Base-by-base conservation (phyloP, 2,888 invertebrate species). In the Hirtodrosophila trivittata region DNA sequence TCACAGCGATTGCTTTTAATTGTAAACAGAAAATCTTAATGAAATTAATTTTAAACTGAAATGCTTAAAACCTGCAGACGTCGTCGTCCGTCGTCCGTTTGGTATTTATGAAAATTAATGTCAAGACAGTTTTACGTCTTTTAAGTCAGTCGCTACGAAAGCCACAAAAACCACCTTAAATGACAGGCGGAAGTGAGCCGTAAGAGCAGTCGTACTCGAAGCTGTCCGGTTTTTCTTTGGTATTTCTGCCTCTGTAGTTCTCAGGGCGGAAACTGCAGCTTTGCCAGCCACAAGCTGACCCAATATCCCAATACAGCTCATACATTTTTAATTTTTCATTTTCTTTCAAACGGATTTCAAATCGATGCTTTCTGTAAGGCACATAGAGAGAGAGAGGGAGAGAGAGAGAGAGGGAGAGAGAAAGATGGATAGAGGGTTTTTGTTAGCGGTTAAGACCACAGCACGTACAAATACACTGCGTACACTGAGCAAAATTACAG, bases 261-360 rank as follows among this genome's bases (percentile, higher is more conserved):
- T 46, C 47, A 16, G 55, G 50, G 65, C 81, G 81, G 81, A 82
- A 86, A 86, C 83, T 80, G 72, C 75, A 82, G 81, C 86, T 82
- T 85, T 76, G 52, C 67, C 42, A 65, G 69, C 69, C 70, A 55
- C 70, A 71, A 73, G 43, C 68, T 71, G 70, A 73, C 70, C 70
- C 70, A 35, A 35, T 21, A 21, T 38, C 6, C 18, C 16, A 58
- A 57, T 58, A 72, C 69, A 38, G 68, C 71, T 74, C 54, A 77
- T 84, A 81, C 69, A 75, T 81, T 70, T 82, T 82, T 85, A 74
- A 78, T 76, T 74, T 77, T 80, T 67, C 62, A 77, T 72, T 78
- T 77, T 82, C 75, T 69, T 69, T 69, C 75, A 77, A 75, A 71
- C 66, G 69, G 82, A 78, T 74, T 78, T 69, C 82, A 82, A 84